phyloP scores from a whole-genome alignment of 1,140 invertebrate species.

The Scaptodrosophila lebanonensis region DNA sequence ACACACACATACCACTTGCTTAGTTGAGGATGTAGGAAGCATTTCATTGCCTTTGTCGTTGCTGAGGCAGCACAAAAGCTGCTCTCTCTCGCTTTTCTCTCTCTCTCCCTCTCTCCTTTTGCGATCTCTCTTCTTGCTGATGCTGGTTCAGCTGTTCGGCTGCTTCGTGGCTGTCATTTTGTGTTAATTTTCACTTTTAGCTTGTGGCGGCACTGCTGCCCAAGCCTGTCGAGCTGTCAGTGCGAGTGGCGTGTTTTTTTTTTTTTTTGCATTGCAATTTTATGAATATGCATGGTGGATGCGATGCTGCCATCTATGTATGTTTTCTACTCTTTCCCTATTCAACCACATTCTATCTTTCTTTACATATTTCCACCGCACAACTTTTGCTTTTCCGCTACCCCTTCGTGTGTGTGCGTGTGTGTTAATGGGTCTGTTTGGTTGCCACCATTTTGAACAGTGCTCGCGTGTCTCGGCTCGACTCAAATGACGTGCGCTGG shows the following conservation, averaged over 20 bases:
- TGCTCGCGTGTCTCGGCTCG: too few relatives aligned
- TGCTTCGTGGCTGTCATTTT: conserved; percentile 27
- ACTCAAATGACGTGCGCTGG: too few relatives aligned
- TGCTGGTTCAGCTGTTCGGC: conserved; percentile 8
- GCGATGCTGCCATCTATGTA: conserved; percentile 1
- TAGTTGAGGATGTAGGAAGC: conserved; percentile 13
- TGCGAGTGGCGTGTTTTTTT: background rate
- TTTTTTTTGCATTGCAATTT: conserved; percentile 39
- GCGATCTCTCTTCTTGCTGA: background rate
- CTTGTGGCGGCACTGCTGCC: conserved; percentile 9
- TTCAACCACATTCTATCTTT: too few relatives aligned
- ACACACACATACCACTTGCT: conserved; percentile 33
- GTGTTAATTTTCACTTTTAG: conserved; percentile 49
- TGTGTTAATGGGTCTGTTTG: too few relatives aligned
- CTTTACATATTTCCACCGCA: too few relatives aligned
- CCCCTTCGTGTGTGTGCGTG: too few relatives aligned
- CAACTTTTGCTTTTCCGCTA: too few relatives aligned
- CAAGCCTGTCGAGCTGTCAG: conserved; percentile 22
- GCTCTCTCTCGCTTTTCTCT: background rate
- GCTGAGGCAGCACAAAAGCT: background rate
- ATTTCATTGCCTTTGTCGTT: background rate
- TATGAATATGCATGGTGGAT: conserved; percentile 62
- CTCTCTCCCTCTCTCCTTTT: background rate
- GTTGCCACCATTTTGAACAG: too few relatives aligned
- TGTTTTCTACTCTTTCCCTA: too few relatives aligned